A percentile compares a stretch with the other conserved stretches of the same genome.
Evolutionary conservation across 2,888 invertebrate genomes (phyloP).

Genomic region (Apotomis turbidana): DNA sequence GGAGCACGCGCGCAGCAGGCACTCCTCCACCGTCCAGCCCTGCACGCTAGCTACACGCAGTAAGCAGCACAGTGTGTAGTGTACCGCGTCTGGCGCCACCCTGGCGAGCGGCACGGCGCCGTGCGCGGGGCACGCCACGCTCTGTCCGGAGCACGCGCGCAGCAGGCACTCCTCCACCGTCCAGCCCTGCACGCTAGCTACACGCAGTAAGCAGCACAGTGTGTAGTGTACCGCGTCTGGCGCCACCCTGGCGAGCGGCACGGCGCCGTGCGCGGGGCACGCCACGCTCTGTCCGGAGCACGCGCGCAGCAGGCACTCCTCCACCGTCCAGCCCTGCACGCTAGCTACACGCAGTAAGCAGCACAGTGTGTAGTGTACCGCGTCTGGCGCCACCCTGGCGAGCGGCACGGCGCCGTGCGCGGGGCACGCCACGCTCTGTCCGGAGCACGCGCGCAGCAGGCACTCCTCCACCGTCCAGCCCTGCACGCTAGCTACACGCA

Average conservation of each 20-base stretch:
- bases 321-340: constrained; percentile 98
- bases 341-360: too few relatives aligned
- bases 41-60: too few relatives aligned
- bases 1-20: constrained; percentile 94
- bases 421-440: constrained; percentile 87
- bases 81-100: constrained; percentile 96
- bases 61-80: too few relatives aligned
- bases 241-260: constrained; percentile 91
- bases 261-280: constrained; percentile 91
- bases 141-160: constrained; percentile 88
- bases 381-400: constrained; percentile 95
- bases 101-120: constrained; percentile 88
- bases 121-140: constrained; percentile 91
- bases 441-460: constrained; percentile 93
- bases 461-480: constrained; percentile 99
- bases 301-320: constrained; percentile 96
- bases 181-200: too few relatives aligned
- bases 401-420: constrained; percentile 90
- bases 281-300: constrained; percentile 86
- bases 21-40: constrained; percentile 98
- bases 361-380: constrained; percentile 72
- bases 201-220: too few relatives aligned
- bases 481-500: too few relatives aligned
- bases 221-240: constrained; percentile 89
- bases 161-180: constrained; percentile 98